Conservation (phyloP, 92 coral and sea anemone species). For the Hydrozoanthus gracilis region DNA sequence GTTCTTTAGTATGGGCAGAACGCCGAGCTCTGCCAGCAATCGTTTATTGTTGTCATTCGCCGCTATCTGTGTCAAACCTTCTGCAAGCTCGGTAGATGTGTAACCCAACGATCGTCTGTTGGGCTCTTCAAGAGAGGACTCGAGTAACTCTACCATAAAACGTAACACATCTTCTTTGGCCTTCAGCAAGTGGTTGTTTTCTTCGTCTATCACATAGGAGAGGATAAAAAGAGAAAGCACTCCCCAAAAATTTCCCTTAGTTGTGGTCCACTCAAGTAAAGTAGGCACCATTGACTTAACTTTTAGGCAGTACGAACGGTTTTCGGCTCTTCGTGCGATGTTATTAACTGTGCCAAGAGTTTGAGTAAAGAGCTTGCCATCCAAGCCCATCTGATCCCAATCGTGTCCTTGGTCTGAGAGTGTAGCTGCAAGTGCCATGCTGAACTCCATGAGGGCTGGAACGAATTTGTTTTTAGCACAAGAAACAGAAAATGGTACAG, state of each 20-base stretch:
- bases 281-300: slow-evolving; percentile 35
- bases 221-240: slow-evolving; percentile 23
- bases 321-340: slow-evolving; percentile 40
- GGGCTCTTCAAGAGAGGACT: slow-evolving; percentile 35
- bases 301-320: slow-evolving; percentile 21
- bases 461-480: slow-evolving; percentile 25
- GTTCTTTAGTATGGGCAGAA: slow-evolving; percentile 62
- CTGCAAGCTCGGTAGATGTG: slow-evolving; percentile 73
- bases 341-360: slow-evolving; percentile 37
- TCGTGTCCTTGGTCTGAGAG: slow-evolving; percentile 37
- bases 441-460: slow-evolving; percentile 31
- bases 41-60: slow-evolving; percentile 81
- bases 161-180: slow-evolving; percentile 47
- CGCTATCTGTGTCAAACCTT: slow-evolving; percentile 81
- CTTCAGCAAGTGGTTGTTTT: slow-evolving; percentile 30
- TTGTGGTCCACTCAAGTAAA: slow-evolving; percentile 41
- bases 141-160: slow-evolving; percentile 57
- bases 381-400: slow-evolving; percentile 18
- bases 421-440: slow-evolving; percentile 33
- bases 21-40: slow-evolving; percentile 68
- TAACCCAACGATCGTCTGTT: slow-evolving; percentile 63
- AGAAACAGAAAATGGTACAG: slow-evolving; percentile 17
- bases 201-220: slow-evolving; percentile 30
- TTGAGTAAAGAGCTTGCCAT: slow-evolving; percentile 39
- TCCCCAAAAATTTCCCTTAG: slow-evolving; percentile 32